Conservation (phyloP, 2,888 invertebrate genomes). For the Aricia artaxerxes region DNA sequence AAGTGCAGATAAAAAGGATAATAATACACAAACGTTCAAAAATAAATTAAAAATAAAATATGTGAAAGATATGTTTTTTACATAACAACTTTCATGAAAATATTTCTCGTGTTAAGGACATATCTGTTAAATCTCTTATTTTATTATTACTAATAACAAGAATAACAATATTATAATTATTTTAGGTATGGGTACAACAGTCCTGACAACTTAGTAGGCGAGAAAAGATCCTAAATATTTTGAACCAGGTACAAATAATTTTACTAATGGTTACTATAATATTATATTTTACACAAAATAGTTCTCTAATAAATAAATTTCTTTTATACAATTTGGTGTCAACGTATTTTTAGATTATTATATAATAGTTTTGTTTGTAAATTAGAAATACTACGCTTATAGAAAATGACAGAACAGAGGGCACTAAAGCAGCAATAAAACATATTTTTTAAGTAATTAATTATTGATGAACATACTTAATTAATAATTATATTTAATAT, state of each 20-base stretch:
- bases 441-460: no score
- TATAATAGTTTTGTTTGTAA: background rate
- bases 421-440: no score
- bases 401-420: no score
- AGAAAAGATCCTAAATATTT: background rate
- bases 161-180: no score
- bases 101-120: background rate
- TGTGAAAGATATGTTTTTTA: conserved; percentile 7
- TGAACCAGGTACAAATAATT: background rate
- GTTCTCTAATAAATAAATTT: background rate
- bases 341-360: background rate
- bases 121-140: background rate
- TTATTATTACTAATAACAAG: background rate
- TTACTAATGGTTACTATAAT: background rate
- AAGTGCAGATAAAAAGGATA: background rate
- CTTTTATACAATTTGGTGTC: background rate
- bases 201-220: background rate
- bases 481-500: no score
- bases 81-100: background rate
- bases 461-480: no score
- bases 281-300: background rate
- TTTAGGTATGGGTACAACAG: background rate
- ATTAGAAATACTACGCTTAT: background rate
- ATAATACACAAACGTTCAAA: background rate
- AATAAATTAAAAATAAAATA: background rate